Conservation (phyloP, 2,888 invertebrate genomes). For the Agrochola lota region DNA sequence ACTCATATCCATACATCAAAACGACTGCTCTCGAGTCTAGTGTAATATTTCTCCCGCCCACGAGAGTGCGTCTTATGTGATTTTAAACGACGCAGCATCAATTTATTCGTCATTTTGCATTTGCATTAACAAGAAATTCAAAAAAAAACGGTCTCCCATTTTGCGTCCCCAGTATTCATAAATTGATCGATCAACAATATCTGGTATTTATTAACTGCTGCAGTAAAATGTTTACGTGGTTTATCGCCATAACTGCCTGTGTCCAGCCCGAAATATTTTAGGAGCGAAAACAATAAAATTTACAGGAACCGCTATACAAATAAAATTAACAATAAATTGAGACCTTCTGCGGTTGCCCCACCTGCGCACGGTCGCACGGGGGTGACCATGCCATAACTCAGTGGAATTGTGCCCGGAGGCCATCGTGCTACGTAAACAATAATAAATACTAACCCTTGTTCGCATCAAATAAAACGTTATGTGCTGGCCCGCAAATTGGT, state of each 20-base stretch:
- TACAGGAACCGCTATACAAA: constrained; percentile 76
- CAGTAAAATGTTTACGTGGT: constrained; percentile 50
- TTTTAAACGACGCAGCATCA: constrained; percentile 44
- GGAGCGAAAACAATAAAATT: constrained; percentile 76
- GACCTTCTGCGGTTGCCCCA: constrained; percentile 80
- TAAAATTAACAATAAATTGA: constrained; percentile 88
- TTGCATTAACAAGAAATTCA: constrained; percentile 34
- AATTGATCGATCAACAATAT: constrained; percentile 40
- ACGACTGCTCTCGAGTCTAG: constrained; percentile 50
- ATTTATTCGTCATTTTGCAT: constrained; percentile 48
- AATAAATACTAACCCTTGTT: constrained; percentile 82
- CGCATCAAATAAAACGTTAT: constrained; percentile 79
- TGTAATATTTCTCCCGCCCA: constrained; percentile 55
- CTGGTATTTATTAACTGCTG: constrained; percentile 39
- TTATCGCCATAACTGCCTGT: constrained; percentile 50
- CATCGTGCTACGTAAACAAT: constrained; percentile 79
- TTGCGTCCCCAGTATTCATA: constrained; percentile 7
- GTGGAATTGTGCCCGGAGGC: constrained; percentile 86
- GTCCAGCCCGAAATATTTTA: constrained; percentile 55
- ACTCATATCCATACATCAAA: constrained; percentile 39
- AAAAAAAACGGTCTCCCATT: constrained; percentile 16
- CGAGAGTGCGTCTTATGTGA: constrained; percentile 57
- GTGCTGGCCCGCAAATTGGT: constrained; percentile 73
- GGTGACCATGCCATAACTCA: constrained; percentile 86
- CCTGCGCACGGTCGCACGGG: constrained; percentile 81